Percentiles rank a stretch among this genome's conserved stretches.
phyloP scores from a whole-genome alignment of 2,797 vertebrate genomes.

The Rhinophrynus dorsalis region DNA sequence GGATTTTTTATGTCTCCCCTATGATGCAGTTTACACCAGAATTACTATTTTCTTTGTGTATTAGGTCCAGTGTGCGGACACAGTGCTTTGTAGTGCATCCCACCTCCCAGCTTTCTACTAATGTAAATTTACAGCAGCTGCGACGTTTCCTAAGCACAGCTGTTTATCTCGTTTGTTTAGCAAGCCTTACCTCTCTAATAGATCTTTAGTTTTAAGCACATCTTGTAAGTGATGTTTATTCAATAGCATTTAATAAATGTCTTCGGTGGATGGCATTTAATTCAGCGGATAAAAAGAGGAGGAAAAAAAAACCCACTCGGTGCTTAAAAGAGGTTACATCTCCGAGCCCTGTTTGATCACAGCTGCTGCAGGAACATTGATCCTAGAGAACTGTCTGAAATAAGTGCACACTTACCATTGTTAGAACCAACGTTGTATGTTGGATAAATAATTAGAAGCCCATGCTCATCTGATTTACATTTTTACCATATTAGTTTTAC shows the following conservation, averaged over 20 bases:
- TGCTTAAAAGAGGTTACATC: background rate
- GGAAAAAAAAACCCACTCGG: background rate
- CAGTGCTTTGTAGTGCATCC: background rate
- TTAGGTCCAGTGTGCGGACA: background rate
- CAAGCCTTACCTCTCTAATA: conserved; percentile 9
- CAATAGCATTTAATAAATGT: conserved; percentile 39
- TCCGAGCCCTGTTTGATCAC: background rate
- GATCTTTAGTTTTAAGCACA: conserved; percentile 26
- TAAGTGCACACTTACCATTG: background rate
- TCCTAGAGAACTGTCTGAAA: background rate
- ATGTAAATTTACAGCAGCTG: conserved; percentile 18
- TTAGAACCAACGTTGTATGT: background rate
- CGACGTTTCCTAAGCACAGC: conserved; percentile 9
- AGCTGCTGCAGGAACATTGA: conserved; percentile 6
- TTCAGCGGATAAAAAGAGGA: conserved; percentile 5
- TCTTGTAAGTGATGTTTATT: conserved; percentile 33
- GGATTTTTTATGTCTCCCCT: no score
- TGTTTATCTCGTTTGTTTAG: conserved; percentile 37
- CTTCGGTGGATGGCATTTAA: conserved; percentile 10
- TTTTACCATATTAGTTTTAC: no score
- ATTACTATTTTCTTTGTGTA: no score
- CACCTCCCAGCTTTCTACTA: background rate
- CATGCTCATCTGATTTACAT: background rate
- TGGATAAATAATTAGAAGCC: background rate
- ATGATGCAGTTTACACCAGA: no score